phyloP scores from a whole-genome alignment of 2,888 invertebrate species.

The Harpalus rubripes region DNA sequence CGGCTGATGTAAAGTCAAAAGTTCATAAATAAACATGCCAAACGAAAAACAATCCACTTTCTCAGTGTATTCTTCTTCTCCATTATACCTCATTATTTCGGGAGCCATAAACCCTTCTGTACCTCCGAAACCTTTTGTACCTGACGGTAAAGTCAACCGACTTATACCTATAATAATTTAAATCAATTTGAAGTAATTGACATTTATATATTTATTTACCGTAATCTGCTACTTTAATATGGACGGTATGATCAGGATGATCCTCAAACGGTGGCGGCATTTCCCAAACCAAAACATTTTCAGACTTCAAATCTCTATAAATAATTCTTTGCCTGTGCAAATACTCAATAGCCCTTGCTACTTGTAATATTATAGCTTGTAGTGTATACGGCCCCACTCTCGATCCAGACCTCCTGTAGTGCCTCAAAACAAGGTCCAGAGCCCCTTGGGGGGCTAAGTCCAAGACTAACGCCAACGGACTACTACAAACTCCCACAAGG shows the following conservation, averaged over 20 bases:
- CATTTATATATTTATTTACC: slow-evolving; percentile 77
- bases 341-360: slow-evolving; percentile 96
- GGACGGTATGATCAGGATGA: slow-evolving; percentile 85
- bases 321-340: slow-evolving; percentile 95
- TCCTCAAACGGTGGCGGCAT: slow-evolving; percentile 90
- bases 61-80: slow-evolving; percentile 99
- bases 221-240: slow-evolving; percentile 98
- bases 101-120: slow-evolving; percentile 99
- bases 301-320: slow-evolving; percentile 95
- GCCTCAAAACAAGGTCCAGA: slow-evolving; percentile 89
- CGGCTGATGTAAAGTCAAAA: slow-evolving; percentile 94
- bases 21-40: slow-evolving; percentile 98
- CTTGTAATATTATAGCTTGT: slow-evolving; percentile 92
- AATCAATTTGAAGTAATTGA: slow-evolving; percentile 31
- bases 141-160: slow-evolving; percentile 91
- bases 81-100: slow-evolving; percentile 98
- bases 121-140: slow-evolving; percentile 98
- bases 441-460: slow-evolving; percentile 96
- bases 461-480: slow-evolving; percentile 92
- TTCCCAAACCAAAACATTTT: slow-evolving; percentile 99
- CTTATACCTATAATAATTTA: slow-evolving; percentile 84
- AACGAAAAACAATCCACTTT: slow-evolving; percentile 99
- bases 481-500: slow-evolving; percentile 92
- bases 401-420: slow-evolving; percentile 91
- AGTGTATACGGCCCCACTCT: slow-evolving; percentile 89